Conservation (phyloP, 2,888 invertebrate species). For the Nymphalis c-album region DNA sequence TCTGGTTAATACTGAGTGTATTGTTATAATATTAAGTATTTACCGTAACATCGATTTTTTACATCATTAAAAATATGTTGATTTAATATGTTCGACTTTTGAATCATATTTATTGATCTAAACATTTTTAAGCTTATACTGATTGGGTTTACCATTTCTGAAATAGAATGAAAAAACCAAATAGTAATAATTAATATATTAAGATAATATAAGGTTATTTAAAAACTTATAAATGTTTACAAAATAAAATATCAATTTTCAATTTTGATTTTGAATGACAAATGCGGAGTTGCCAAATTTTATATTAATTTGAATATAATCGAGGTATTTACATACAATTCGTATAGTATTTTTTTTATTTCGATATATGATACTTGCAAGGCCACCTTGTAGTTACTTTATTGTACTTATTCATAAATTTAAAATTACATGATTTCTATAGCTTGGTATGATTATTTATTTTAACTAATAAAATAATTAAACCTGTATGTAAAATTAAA, state of each 20-base stretch:
- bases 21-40: not conserved
- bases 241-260: not conserved
- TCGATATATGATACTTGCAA: too few relatives aligned
- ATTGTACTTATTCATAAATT: too few relatives aligned
- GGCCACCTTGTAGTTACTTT: too few relatives aligned
- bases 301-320: not conserved
- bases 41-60: slow-evolving; percentile 36
- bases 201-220: not conserved
- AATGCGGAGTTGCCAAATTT: not conserved
- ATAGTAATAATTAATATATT: not conserved
- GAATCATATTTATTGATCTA: slow-evolving; percentile 12
- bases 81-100: slow-evolving; percentile 4
- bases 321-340: too few relatives aligned
- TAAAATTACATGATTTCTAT: too few relatives aligned
- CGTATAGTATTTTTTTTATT: too few relatives aligned
- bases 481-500: too few relatives aligned
- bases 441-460: too few relatives aligned
- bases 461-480: too few relatives aligned
- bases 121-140: slow-evolving; percentile 20
- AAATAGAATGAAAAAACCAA: not conserved
- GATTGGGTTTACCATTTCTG: slow-evolving; percentile 1
- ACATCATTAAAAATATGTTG: slow-evolving; percentile 6
- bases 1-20: not conserved
- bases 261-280: slow-evolving; percentile 1
- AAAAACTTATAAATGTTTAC: not conserved